Conservation (phyloP, 2,113 vertebrate genomes). For the Sander lucioperca region DNA sequence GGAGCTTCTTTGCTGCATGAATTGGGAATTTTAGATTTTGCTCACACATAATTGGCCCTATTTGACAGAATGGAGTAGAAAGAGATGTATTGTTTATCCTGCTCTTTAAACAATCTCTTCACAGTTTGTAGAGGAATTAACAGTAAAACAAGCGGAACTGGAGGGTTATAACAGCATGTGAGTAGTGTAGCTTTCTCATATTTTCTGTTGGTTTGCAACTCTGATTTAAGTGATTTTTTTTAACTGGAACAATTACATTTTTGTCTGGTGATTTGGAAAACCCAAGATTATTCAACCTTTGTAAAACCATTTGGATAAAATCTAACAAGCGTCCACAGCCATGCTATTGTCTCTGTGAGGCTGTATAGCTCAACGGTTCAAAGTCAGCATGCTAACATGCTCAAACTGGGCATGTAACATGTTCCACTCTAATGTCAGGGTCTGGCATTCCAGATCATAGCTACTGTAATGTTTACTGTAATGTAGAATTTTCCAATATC, state of each 20-base stretch:
- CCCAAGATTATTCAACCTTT: background rate
- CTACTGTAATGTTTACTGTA: background rate
- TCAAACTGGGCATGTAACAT: background rate
- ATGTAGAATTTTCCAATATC: background rate
- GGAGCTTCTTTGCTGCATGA: slow-evolving; percentile 15
- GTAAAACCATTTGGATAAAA: background rate
- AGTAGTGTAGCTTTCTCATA: background rate
- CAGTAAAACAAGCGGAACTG: background rate
- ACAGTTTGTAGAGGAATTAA: slow-evolving; percentile 1
- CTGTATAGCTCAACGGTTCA: background rate
- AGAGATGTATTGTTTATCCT: slow-evolving; percentile 24
- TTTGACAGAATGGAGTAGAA: slow-evolving; percentile 32
- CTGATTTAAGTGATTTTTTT: background rate
- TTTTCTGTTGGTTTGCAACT: slow-evolving; percentile 10
- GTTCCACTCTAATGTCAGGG: background rate
- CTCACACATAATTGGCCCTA: slow-evolving; percentile 29
- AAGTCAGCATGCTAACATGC: background rate
- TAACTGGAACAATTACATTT: background rate
- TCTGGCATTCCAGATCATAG: background rate
- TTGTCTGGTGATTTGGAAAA: background rate
- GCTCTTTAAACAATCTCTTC: slow-evolving; percentile 19
- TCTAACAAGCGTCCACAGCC: background rate
- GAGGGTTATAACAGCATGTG: background rate
- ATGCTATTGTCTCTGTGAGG: background rate
- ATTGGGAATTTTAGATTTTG: slow-evolving; percentile 21